These are phyloP conservation scores for Gymnoscopelus microlampas DNA, from an alignment of 2,797 vertebrate species.

Conservation along the genomic window DNA sequence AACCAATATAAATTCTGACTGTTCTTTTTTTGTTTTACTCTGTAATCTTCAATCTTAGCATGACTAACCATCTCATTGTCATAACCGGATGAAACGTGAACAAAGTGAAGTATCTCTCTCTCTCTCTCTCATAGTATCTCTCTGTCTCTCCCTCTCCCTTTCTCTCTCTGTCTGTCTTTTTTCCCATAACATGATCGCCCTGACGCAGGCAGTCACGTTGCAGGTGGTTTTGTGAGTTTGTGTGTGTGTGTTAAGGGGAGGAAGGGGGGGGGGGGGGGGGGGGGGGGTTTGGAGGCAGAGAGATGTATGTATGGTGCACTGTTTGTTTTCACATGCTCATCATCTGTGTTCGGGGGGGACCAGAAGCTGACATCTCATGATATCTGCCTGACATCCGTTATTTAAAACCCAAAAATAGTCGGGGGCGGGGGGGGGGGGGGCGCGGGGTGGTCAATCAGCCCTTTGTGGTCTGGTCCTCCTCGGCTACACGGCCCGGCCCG, in stretches of 20 bases:
- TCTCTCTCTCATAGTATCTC: not conserved
- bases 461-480: slow-evolving; percentile 30
- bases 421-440: no score
- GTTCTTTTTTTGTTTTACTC: not conserved
- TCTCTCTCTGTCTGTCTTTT: no score
- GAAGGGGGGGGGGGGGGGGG: no score
- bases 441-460: slow-evolving; percentile 16
- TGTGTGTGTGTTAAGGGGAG: no score
- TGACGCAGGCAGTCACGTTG: no score
- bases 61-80: no score
- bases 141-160: not conserved
- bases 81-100: no score
- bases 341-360: not conserved
- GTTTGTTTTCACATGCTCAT: not conserved
- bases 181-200: no score
- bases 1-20: no score
- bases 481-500: not conserved
- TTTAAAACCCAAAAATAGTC: slow-evolving; percentile 36
- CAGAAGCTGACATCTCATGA: not conserved
- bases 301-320: not conserved
- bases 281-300: no score
- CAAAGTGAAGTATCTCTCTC: not conserved
- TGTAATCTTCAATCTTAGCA: no score
- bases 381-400: slow-evolving; percentile 13
- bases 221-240: no score